phyloP scores from a whole-genome alignment of 2,888 invertebrate genomes.

The Graphium colonna region DNA sequence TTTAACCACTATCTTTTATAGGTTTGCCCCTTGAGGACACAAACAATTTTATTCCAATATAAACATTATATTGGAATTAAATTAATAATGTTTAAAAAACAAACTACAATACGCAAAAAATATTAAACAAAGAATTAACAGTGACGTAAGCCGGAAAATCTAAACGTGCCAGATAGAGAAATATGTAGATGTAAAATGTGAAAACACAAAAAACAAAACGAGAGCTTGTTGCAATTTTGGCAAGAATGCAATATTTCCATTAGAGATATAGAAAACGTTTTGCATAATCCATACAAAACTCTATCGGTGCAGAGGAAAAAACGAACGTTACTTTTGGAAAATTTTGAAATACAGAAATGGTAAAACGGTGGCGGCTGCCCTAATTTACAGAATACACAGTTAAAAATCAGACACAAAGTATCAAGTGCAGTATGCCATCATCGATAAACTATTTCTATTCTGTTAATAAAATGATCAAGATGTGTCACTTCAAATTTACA shows the following conservation, averaged over 20 bases:
- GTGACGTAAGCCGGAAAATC: neutral
- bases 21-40: too few species aligned
- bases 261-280: slow-evolving; percentile 4
- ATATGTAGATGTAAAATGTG: neutral
- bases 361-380: neutral
- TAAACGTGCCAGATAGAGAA: neutral
- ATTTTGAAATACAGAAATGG: neutral
- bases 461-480: too few species aligned
- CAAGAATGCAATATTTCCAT: slow-evolving; percentile 10
- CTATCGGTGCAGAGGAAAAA: neutral
- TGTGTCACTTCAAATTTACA: too few species aligned
- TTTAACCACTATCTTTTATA: too few species aligned
- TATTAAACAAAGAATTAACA: too few species aligned
- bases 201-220: slow-evolving; percentile 1
- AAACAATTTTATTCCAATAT: too few species aligned
- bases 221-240: slow-evolving; percentile 5
- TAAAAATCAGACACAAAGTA: too few species aligned
- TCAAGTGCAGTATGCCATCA: too few species aligned
- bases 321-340: neutral
- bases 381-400: too few species aligned
- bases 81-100: slow-evolving; percentile 25
- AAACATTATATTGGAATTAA: too few species aligned
- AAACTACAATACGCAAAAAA: neutral
- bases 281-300: neutral
- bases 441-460: too few species aligned